These are phyloP conservation scores for Crypturellus undulatus DNA, from an alignment of 2,113 vertebrate species.

Conservation along the genomic window DNA sequence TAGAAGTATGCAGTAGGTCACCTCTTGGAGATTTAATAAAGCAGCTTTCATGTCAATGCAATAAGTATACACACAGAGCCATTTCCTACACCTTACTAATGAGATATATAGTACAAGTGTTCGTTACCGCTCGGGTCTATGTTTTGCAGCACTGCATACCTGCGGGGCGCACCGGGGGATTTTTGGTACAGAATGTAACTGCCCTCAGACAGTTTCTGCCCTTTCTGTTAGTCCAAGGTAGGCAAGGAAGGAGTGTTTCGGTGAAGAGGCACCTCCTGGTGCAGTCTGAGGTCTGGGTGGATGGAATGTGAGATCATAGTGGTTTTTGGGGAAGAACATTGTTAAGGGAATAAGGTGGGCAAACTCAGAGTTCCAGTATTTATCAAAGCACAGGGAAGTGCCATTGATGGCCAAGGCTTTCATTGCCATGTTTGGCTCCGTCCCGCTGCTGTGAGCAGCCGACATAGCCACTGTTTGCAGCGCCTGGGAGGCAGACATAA, in stretches of 20 bases:
- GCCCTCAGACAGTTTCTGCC: constrained; percentile 92
- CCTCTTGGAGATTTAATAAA: constrained; percentile 85
- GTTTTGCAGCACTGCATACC: constrained; percentile 83
- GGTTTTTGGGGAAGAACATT: constrained; percentile 91
- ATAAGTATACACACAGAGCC: constrained; percentile 90
- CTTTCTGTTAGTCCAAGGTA: constrained; percentile 96
- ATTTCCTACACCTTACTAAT: constrained; percentile 80
- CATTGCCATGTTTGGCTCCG: constrained; percentile 77
- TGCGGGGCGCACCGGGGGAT: constrained; percentile 72
- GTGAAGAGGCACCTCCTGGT: constrained; percentile 82
- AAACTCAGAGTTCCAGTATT: constrained; percentile 93
- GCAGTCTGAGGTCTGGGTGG: constrained; percentile 85
- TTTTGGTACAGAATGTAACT: constrained; percentile 80
- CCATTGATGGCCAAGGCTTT: constrained; percentile 84
- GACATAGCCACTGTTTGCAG: constrained; percentile 95
- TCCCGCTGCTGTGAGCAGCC: constrained; percentile 79
- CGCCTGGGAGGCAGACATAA: constrained; percentile 95
- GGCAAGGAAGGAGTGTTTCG: constrained; percentile 98
- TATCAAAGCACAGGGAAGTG: constrained; percentile 84
- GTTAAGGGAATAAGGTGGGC: constrained; percentile 98
- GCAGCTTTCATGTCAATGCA: constrained; percentile 97
- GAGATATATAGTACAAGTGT: constrained; percentile 79
- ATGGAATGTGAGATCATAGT: constrained; percentile 92
- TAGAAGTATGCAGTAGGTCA: constrained; percentile 80
- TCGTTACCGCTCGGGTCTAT: constrained; percentile 68